Evolutionary conservation across 2,113 vertebrate species (phyloP), one percentile per base, ranked within the genome.

Genomic region (Paedocypris sp.): DNA sequence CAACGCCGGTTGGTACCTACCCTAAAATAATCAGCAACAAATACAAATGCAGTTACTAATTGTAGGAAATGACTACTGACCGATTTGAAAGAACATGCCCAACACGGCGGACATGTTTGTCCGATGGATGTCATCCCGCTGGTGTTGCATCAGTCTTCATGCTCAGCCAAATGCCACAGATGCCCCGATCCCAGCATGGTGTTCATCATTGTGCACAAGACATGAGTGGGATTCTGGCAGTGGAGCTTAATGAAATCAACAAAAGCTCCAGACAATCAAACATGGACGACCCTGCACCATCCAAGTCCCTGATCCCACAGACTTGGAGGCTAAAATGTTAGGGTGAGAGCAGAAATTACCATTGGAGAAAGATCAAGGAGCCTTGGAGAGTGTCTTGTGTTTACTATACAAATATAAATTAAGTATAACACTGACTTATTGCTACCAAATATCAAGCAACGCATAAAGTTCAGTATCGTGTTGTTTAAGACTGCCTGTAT

Each of bases 161-260:
- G 33, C 26, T 29, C 25, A 23, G 62, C 36, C 39, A 48, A 13
- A 6, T 57, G 36, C 41, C 68, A 65, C 31, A 13, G 56, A 61
- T 47, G 28, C 49, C 31, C 41, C n/a, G 57, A 10, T 70, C 57
- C 62, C 68, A 66, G 57, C 62, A 62, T 57, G 57, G 57, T 50
- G 26, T 62, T 50, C 50, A 56, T 36, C 19, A 43, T 11, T 16
- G 10, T 10, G 31, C 12, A n/a, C 39, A 13, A 47, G 53, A 41
- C 29, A 28, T 64, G 60, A 43, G 52, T 45, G 47, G 43, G 53
- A 32, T 56, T 60, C 41, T 41, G 58, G 60, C 66, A 61, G 42
- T 13, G 41, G 23, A 38, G 31, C 8, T 26, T 19, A 38, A 29
- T 35, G 11, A 33, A 33, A 48, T 58, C 33, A 25, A 41, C 53